A percentile compares a stretch with the other conserved stretches of the same genome.
These are phyloP conservation scores for Anas platyrhynchos DNA, from an alignment of 2,113 vertebrate genomes.

Conservation along the genomic window DNA sequence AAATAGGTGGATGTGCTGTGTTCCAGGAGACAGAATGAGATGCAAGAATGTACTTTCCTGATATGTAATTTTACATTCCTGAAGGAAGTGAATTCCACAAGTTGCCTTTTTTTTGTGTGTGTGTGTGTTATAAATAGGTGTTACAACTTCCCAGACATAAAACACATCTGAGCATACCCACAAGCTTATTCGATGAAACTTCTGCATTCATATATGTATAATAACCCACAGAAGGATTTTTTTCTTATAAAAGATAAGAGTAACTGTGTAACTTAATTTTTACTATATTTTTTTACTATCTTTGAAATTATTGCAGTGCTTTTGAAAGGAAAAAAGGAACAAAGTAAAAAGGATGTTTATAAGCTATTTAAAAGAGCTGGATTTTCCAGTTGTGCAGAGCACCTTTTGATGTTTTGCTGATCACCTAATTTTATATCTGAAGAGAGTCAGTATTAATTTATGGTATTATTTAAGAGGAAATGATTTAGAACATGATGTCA, in stretches of 20 bases:
- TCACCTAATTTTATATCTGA: background rate
- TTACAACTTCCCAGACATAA: conserved; percentile 14
- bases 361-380: background rate
- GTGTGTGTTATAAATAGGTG: conserved; percentile 2
- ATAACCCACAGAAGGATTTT: conserved; percentile 11
- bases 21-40: background rate
- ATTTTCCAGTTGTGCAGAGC: conserved; percentile 17
- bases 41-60: background rate
- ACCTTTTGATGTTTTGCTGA: background rate
- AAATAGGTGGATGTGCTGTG: background rate
- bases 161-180: background rate
- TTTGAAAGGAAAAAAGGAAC: background rate
- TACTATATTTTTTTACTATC: background rate
- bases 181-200: conserved; percentile 29
- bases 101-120: background rate
- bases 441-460: background rate
- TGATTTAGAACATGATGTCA: background rate
- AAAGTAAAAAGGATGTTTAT: background rate
- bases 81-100: conserved; percentile 10
- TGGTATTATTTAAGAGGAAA: conserved; percentile 3
- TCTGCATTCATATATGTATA: conserved; percentile 12
- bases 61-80: background rate
- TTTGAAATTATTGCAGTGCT: background rate
- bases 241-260: conserved; percentile 33
- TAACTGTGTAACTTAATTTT: background rate